Percentiles rank a stretch among this genome's conserved stretches.
Evolutionary conservation across 2,888 invertebrate genomes (phyloP).

Genomic region (Eueremaeus valkanovi): DNA sequence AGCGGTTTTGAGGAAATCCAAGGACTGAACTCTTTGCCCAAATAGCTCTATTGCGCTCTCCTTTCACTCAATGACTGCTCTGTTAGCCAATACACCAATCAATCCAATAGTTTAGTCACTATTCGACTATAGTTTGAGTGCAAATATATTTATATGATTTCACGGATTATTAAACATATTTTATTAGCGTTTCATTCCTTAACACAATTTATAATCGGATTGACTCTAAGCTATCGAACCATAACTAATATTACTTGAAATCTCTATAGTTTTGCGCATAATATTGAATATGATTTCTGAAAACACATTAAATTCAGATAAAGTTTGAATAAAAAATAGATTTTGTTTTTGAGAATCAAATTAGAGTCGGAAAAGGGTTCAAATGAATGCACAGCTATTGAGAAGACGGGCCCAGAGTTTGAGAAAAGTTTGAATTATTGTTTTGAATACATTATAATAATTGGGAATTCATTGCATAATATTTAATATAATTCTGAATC

Average conservation of each 20-base stretch:
- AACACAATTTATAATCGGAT: too few relatives aligned
- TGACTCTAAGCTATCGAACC: too few relatives aligned
- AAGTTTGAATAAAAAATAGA: background rate
- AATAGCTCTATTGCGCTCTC: background rate
- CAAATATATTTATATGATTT: background rate
- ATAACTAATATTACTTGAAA: too few relatives aligned
- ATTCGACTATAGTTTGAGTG: background rate
- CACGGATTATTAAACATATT: too few relatives aligned
- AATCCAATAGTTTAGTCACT: background rate
- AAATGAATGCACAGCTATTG: background rate
- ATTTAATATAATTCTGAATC: background rate
- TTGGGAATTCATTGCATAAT: background rate
- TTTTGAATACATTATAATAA: background rate
- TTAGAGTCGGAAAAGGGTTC: background rate
- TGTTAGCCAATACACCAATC: too few relatives aligned
- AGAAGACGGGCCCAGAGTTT: background rate
- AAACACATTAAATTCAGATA: background rate
- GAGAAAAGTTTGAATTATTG: background rate
- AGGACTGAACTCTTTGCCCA: slow-evolving; percentile 27
- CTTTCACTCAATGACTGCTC: too few relatives aligned
- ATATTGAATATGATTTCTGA: too few relatives aligned
- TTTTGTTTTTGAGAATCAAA: background rate
- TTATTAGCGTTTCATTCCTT: too few relatives aligned
- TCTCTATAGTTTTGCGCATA: too few relatives aligned
- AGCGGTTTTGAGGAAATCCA: slow-evolving; percentile 38